A percentile compares a stretch with the other conserved stretches of the same genome.
Conservation (phyloP, 1,140 invertebrate species). For the Steinernema feltiae region DNA sequence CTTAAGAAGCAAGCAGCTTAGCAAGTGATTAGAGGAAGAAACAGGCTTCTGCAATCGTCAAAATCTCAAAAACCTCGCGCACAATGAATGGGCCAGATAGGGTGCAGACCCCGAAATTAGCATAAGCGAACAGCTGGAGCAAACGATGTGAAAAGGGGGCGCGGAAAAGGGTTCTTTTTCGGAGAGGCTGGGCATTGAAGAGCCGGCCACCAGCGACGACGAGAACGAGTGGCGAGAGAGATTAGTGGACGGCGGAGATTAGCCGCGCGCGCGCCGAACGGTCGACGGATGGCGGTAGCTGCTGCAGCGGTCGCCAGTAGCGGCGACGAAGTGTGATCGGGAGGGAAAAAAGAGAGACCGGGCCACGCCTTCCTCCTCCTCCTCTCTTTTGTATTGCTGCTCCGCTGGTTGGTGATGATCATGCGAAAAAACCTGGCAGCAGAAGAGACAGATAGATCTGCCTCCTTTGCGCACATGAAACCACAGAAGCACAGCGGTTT, state of each 20-base stretch:
- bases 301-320: conserved; percentile 3
- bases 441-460: too few relatives aligned
- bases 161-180: background rate
- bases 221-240: background rate
- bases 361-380: too few relatives aligned
- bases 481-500: background rate
- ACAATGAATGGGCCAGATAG: too few relatives aligned
- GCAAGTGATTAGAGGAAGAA: too few relatives aligned
- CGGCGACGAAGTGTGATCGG: background rate
- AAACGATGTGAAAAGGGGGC: background rate
- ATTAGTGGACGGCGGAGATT: conserved; percentile 7
- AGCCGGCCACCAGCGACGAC: background rate
- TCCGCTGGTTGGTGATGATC: background rate
- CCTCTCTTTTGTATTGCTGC: background rate
- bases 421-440: too few relatives aligned
- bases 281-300: background rate
- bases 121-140: conserved; percentile 11
- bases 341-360: background rate
- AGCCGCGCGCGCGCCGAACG: background rate
- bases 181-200: background rate
- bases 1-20: too few relatives aligned
- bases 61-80: too few relatives aligned
- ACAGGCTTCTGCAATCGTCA: too few relatives aligned
- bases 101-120: background rate
- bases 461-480: too few relatives aligned